Conservation (phyloP, 2,797 vertebrate species). For the Pampus argenteus region DNA sequence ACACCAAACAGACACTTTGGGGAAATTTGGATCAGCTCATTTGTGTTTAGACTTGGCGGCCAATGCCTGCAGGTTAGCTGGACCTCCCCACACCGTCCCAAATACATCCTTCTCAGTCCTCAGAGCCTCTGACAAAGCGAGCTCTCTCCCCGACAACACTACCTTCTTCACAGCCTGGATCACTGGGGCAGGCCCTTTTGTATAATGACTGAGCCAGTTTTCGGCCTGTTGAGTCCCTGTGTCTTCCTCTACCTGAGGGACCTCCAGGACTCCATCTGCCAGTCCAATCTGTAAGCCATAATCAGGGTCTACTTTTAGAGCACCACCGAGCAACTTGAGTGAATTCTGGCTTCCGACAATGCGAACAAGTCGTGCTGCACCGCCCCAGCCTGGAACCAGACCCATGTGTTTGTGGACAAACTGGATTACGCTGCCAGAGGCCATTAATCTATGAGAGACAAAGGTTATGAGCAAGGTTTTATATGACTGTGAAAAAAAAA, state of each 20-base stretch:
- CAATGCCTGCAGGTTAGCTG: slow-evolving; percentile 91
- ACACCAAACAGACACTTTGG: not conserved
- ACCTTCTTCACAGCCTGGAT: slow-evolving; percentile 90
- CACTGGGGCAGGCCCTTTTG: slow-evolving; percentile 85
- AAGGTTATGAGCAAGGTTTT: not conserved
- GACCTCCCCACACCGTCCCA: slow-evolving; percentile 93
- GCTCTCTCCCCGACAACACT: slow-evolving; percentile 88
- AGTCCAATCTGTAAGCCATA: slow-evolving; percentile 86
- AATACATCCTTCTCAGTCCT: slow-evolving; percentile 90
- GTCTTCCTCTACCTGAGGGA: slow-evolving; percentile 12
- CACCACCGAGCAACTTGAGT: slow-evolving; percentile 88
- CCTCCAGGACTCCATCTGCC: slow-evolving; percentile 82
- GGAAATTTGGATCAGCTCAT: slow-evolving; percentile 56
- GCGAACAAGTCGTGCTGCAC: slow-evolving; percentile 86
- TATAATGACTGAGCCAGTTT: slow-evolving; percentile 87
- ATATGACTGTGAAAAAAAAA: not conserved
- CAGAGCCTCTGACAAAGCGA: slow-evolving; percentile 88
- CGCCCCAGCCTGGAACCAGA: slow-evolving; percentile 96
- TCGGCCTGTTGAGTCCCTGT: slow-evolving; percentile 74
- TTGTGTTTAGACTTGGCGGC: slow-evolving; percentile 88
- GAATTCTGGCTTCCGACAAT: slow-evolving; percentile 87
- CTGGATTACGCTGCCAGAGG: slow-evolving; percentile 89
- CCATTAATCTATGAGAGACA: slow-evolving; percentile 88
- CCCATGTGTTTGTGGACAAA: slow-evolving; percentile 98
- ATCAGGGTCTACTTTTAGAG: slow-evolving; percentile 82